These are phyloP conservation scores for Hycleus phaleratus DNA, from an alignment of 1,140 invertebrate species.

Conservation along the genomic window DNA sequence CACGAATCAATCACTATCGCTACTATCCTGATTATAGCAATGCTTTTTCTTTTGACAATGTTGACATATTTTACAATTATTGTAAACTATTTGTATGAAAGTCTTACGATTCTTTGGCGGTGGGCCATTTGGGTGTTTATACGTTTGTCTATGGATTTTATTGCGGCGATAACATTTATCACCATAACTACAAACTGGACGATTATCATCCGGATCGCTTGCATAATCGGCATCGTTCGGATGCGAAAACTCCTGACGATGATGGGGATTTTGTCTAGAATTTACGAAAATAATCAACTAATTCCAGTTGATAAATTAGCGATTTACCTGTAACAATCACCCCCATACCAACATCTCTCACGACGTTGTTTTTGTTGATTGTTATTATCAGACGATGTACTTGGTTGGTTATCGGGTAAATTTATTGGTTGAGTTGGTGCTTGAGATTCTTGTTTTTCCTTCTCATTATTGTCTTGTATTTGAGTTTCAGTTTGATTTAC, in stretches of 20 bases:
- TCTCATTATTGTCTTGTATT: background rate
- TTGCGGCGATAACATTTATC: conserved; percentile 46
- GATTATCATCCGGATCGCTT: conserved; percentile 37
- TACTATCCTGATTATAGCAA: background rate
- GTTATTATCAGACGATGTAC: background rate
- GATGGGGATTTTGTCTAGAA: conserved; percentile 40
- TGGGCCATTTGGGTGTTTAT: conserved; percentile 39
- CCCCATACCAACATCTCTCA: conserved; percentile 39
- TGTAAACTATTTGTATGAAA: background rate
- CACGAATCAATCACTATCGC: background rate
- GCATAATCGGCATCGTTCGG: conserved; percentile 48
- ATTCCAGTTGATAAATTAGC: background rate
- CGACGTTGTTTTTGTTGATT: conserved; percentile 4
- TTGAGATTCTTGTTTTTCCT: background rate
- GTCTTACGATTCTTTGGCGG: conserved; percentile 1
- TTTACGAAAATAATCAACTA: background rate
- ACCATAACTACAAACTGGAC: conserved; percentile 47
- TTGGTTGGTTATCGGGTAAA: background rate
- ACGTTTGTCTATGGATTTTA: conserved; percentile 42
- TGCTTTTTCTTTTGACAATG: conserved; percentile 1
- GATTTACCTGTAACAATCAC: conserved; percentile 39
- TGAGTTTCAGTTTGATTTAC: background rate
- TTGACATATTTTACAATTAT: background rate
- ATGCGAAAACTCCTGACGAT: conserved; percentile 42
- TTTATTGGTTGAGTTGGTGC: background rate